Base-by-base conservation (phyloP, 1,140 invertebrate species). In the Cheumatopsyche charites region DNA sequence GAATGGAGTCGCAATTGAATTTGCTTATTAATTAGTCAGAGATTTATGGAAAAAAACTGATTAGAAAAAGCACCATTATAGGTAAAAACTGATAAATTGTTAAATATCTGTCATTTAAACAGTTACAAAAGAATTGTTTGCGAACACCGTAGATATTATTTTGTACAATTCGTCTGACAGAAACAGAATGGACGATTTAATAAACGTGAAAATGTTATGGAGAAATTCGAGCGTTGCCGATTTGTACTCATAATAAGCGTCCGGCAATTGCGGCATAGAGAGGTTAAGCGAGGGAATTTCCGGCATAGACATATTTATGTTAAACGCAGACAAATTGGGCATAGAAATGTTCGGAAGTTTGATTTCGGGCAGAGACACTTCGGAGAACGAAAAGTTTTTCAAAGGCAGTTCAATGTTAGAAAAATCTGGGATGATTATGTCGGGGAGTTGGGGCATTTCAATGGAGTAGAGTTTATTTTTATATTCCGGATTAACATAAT, bases 191-290 rank as follows among this genome's bases (percentile, higher is more conserved):
- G 12, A 55, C 9, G 15, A 15, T 55, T 55, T 55, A 5, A 55
- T 17, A 21, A 19, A 55, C 4, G 6, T 12, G 12, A 15, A 55
- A 55, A 55, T 21, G 12, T 55, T 23, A 4, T 23, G 49, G 17
- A 84, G 73, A 73, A 80, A 78, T 68, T 83, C 80, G 25, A 81
- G 78, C 1, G 83, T 78, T 1, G 80, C 80, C 23, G 80, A 79
- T 70, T 81, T 83, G 70, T 84, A 85, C 71, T 80, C 80, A 36
- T 71, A 77, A 66, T 81, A 84, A 1, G 79, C 78, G 67, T 83
- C 80, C 3, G 77, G 74, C 29, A 85, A 78, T 69, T 80, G 79
- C 4, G 79, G 78, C 23, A 81, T 65, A 13, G 75, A 72, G 21
- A 82, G 67, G 21, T 78, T 78, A 9, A 68, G 62, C 3, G 67